phyloP scores from a whole-genome alignment of 1,140 invertebrate genomes.

The Armadillidium nasatum region DNA sequence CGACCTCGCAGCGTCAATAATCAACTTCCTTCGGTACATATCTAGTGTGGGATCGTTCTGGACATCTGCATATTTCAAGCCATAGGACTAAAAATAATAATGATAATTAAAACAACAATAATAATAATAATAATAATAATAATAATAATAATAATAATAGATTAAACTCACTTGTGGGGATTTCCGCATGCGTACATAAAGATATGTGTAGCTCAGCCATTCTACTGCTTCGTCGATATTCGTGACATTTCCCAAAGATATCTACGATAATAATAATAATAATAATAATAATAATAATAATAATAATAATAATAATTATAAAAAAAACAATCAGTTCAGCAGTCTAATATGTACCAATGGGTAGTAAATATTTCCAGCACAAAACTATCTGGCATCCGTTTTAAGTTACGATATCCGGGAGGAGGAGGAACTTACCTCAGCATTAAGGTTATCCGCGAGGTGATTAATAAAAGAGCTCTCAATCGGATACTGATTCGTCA shows the following conservation, averaged over 20 bases:
- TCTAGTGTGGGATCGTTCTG: conserved; percentile 72
- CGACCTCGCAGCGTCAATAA: conserved; percentile 70
- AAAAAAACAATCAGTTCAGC: too few species aligned
- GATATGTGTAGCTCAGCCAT: conserved; percentile 96
- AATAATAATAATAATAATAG: not conserved
- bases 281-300: too few species aligned
- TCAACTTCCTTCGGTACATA: conserved; percentile 66
- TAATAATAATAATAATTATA: too few species aligned
- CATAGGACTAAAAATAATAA: conserved; percentile 32
- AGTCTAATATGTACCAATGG: too few species aligned
- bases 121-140: not conserved
- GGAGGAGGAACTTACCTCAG: conserved; percentile 85
- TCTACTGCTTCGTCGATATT: conserved; percentile 93
- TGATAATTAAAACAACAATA: too few species aligned
- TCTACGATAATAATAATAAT: too few species aligned
- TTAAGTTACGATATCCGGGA: too few species aligned
- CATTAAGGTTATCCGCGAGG: conserved; percentile 94
- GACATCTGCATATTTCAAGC: conserved; percentile 32
- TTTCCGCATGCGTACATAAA: conserved; percentile 86
- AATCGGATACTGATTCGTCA: conserved; percentile 96
- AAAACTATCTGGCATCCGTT: too few species aligned
- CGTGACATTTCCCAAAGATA: conserved; percentile 87
- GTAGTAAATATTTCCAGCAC: too few species aligned
- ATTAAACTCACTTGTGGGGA: conserved; percentile 69
- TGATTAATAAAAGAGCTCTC: conserved; percentile 93